phyloP scores from a whole-genome alignment of 2,113 vertebrate species.

The Albula goreensis region DNA sequence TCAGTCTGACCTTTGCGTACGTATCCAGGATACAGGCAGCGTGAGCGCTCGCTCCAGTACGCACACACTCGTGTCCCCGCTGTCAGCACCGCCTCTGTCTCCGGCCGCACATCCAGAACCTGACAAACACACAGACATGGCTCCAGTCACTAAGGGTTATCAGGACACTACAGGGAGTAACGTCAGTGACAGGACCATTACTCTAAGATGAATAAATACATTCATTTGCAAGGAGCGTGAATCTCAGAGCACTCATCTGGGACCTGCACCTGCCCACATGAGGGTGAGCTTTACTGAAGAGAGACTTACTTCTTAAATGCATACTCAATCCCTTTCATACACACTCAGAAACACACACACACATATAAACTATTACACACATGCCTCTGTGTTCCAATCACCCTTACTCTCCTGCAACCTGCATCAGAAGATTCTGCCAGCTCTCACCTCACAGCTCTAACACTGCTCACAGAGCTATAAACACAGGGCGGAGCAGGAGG shows the following conservation, averaged over 20 bases:
- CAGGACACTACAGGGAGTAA: background rate
- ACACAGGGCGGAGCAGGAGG: background rate
- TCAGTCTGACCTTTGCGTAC: slow-evolving; percentile 81
- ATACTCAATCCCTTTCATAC: background rate
- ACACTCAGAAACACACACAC: background rate
- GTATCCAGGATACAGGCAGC: slow-evolving; percentile 90
- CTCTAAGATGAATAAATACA: too few relatives aligned
- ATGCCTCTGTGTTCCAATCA: background rate
- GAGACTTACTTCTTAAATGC: background rate
- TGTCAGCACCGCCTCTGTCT: slow-evolving; percentile 76
- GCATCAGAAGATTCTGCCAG: too few relatives aligned
- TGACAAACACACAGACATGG: slow-evolving; percentile 46
- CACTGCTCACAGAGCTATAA: background rate
- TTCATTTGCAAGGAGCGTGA: background rate
- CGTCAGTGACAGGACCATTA: too few relatives aligned
- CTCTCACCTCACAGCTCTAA: background rate
- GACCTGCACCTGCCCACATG: background rate
- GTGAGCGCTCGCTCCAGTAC: slow-evolving; percentile 95
- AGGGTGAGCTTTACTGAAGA: background rate
- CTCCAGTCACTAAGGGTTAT: background rate
- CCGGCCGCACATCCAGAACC: slow-evolving; percentile 85
- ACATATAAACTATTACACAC: background rate
- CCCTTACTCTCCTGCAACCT: too few relatives aligned
- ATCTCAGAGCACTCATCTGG: background rate
- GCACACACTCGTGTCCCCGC: slow-evolving; percentile 88